phyloP scores from a whole-genome alignment of 2,113 vertebrate genomes.

The Falcunculus frontatus region DNA sequence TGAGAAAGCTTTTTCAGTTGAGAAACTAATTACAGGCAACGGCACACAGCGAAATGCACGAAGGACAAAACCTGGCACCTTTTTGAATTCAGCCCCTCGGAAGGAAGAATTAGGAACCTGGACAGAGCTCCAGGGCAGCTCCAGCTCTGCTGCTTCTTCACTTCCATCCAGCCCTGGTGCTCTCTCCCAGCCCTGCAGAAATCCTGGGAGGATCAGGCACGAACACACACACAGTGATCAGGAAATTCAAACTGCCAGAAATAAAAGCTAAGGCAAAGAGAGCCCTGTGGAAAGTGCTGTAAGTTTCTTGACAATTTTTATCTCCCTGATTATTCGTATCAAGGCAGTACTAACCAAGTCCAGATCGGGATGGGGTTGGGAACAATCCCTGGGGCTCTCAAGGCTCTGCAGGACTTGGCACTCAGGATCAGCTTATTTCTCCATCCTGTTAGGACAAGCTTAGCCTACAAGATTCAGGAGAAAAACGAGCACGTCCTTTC shows the following conservation, averaged over 20 bases:
- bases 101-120: slow-evolving; percentile 34
- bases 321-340: slow-evolving; percentile 38
- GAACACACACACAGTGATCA: background rate
- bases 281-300: slow-evolving; percentile 32
- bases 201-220: background rate
- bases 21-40: slow-evolving; percentile 40
- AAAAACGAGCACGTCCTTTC: background rate
- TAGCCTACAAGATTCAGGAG: background rate
- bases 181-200: background rate
- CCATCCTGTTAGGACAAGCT: background rate
- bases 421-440: background rate
- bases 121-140: slow-evolving; percentile 8
- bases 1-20: background rate
- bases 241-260: background rate
- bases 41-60: background rate
- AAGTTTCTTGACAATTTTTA: slow-evolving; percentile 31
- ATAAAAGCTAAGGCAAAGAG: background rate
- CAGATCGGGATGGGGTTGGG: slow-evolving; percentile 38
- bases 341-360: slow-evolving; percentile 66
- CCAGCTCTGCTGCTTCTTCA: slow-evolving; percentile 29
- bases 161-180: slow-evolving; percentile 18
- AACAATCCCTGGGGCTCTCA: slow-evolving; percentile 10
- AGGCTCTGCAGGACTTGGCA: slow-evolving; percentile 32
- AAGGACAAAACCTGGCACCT: slow-evolving; percentile 30
- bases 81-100: slow-evolving; percentile 1